Conservation (phyloP, 64 coral and sea anemone species). For the Montipora cactus region DNA sequence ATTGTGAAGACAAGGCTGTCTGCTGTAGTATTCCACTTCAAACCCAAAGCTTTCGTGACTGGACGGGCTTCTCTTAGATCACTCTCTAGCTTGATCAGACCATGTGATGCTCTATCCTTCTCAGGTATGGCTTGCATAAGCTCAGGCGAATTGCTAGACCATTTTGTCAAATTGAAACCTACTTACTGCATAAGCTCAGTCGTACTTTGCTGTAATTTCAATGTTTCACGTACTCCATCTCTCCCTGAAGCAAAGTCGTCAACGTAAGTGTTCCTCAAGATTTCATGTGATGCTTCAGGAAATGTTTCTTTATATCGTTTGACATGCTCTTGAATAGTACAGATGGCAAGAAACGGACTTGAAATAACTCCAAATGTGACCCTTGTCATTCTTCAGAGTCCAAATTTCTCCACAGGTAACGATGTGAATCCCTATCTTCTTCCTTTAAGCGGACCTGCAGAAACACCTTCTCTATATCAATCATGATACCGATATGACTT, state of each 20-base stretch:
- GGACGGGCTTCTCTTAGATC: background rate
- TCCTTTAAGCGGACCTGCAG: background rate
- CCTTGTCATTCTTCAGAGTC: slow-evolving; percentile 45
- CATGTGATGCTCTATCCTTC: background rate
- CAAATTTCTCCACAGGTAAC: slow-evolving; percentile 40
- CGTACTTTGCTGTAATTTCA: background rate
- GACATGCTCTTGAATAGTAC: slow-evolving; percentile 34
- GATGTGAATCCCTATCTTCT: slow-evolving; percentile 7
- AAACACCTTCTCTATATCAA: slow-evolving; percentile 14
- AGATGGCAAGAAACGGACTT: slow-evolving; percentile 31
- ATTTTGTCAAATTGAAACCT: slow-evolving; percentile 35
- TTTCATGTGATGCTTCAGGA: slow-evolving; percentile 6
- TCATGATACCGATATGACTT: background rate
- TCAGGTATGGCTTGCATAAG: slow-evolving; percentile 17
- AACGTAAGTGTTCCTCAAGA: slow-evolving; percentile 43
- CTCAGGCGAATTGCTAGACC: slow-evolving; percentile 5
- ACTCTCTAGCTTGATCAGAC: background rate
- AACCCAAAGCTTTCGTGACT: background rate
- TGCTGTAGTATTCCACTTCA: background rate
- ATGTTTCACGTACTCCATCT: background rate
- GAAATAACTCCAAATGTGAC: slow-evolving; percentile 43
- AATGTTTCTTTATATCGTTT: slow-evolving; percentile 7
- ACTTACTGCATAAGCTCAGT: background rate
- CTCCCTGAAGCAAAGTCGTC: slow-evolving; percentile 23
- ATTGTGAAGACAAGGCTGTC: background rate